A percentile compares a stretch with the other conserved stretches of the same genome.
Evolutionary conservation across 2,888 invertebrate species (phyloP).

Genomic region (Leptopilina drosophilae): DNA sequence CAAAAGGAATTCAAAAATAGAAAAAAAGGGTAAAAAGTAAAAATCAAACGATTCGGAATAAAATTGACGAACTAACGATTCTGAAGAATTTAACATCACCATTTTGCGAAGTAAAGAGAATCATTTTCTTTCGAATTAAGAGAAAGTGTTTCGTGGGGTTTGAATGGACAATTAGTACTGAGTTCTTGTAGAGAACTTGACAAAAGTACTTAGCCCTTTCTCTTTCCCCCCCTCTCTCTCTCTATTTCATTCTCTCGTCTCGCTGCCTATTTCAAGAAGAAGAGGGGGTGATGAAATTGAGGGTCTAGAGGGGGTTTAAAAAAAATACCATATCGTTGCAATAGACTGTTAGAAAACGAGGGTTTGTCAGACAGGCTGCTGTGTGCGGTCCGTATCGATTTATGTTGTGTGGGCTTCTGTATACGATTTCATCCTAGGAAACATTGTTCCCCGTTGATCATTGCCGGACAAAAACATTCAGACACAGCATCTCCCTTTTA

Average conservation of each 20-base stretch:
- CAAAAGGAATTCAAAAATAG: too few species aligned
- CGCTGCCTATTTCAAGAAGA: background rate
- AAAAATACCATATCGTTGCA: constrained; percentile 26
- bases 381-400: constrained; percentile 31
- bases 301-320: background rate
- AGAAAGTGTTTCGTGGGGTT: constrained; percentile 3
- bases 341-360: constrained; percentile 6
- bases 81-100: background rate
- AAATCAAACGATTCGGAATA: background rate
- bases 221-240: background rate
- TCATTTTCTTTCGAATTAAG: background rate
- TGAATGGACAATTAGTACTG: constrained; percentile 15
- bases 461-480: background rate
- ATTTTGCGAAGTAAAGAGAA: constrained; percentile 5
- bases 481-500: constrained; percentile 2
- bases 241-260: background rate
- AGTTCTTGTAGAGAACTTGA: constrained; percentile 7
- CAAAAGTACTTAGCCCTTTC: background rate
- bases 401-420: constrained; percentile 14
- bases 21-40: too few species aligned
- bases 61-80: background rate
- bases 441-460: background rate
- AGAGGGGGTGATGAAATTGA: too few species aligned
- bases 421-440: constrained; percentile 14
- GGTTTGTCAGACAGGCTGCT: constrained; percentile 18